Evolutionary conservation across 2,888 invertebrate genomes (phyloP).

Genomic region (Limnephilus rhombicus): DNA sequence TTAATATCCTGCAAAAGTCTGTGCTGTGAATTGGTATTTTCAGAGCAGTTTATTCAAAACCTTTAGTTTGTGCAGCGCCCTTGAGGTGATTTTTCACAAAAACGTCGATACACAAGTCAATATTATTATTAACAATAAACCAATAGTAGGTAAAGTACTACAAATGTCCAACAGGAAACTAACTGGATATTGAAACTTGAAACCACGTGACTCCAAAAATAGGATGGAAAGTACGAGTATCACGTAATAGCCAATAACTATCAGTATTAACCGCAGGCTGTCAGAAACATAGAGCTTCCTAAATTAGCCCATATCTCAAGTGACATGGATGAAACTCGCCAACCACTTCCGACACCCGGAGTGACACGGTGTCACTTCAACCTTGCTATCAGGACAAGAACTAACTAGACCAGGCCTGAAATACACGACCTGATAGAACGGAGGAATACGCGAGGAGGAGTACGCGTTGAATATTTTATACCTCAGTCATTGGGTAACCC

Average conservation of each 20-base stretch:
- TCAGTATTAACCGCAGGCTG: background rate
- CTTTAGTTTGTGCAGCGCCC: too few species aligned
- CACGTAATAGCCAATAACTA: background rate
- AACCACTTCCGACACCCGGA: background rate
- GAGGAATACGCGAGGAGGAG: too few species aligned
- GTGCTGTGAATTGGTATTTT: too few species aligned
- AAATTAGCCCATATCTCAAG: background rate
- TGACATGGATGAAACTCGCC: background rate
- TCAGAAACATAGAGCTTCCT: background rate
- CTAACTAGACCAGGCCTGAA: background rate
- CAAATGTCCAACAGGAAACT: too few species aligned
- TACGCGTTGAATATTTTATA: background rate
- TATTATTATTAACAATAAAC: too few species aligned
- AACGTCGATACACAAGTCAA: too few species aligned
- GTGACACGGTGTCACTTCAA: background rate
- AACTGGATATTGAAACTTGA: background rate
- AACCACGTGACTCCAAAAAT: background rate
- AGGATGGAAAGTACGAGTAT: background rate
- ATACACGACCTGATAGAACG: background rate
- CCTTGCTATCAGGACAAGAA: background rate
- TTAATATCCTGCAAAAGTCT: too few species aligned
- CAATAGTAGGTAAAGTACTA: too few species aligned
- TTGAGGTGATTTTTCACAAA: too few species aligned
- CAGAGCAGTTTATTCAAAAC: too few species aligned
- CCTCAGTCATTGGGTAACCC: background rate